Base-by-base conservation (phyloP, 2,888 invertebrate species). In the Mactromeris polynyma region DNA sequence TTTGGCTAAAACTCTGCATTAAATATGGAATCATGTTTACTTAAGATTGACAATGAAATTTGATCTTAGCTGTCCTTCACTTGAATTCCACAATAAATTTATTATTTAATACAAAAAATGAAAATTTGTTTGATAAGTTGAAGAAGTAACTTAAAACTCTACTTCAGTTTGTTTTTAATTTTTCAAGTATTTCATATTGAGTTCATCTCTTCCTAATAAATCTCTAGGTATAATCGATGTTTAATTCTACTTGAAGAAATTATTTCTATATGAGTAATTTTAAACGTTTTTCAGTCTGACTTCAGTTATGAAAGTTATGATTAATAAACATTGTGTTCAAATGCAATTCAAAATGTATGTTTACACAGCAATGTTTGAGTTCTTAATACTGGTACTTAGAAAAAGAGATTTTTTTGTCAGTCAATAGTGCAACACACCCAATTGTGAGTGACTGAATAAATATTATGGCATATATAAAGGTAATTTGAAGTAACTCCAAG, bases 321-420 rank as follows among this genome's bases (percentile, higher is more conserved):
- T 64, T 64, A 26, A 64, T 64, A 64, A 64, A 64, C n/a, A 64
- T 26, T 64, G 58, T 64, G 58, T 58, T n/a, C 58, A 58, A 19
- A 58, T 58, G 58, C 58, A 58, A 58, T n/a, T 58, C 58, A 58
- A 19, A 58, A 7, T 58, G n/a, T 64, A 26, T 64, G 26, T 64
- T 64, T 64, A n/a, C 58, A 64, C 58, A 64, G 58, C 58, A 26
- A n/a, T 64, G 26, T 26, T 26, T 19, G n/a, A n/a, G n/a, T n/a
- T 46, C 46, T 46, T 46, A 46, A 46, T 46, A 3, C 14, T 17
- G n/a, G 9, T 26, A 64, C 58, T 64, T 64, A 64, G n/a, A 64
- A 64, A n/a, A 64, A 4, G 26, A 26, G 58, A 64, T 26, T 64
- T 64, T n/a, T 26, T 64, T 9, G 2, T 11, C 6, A 26, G 26